These are phyloP conservation scores for Entelurus aequoreus DNA, from an alignment of 2,113 vertebrate species.

Conservation along the genomic window DNA sequence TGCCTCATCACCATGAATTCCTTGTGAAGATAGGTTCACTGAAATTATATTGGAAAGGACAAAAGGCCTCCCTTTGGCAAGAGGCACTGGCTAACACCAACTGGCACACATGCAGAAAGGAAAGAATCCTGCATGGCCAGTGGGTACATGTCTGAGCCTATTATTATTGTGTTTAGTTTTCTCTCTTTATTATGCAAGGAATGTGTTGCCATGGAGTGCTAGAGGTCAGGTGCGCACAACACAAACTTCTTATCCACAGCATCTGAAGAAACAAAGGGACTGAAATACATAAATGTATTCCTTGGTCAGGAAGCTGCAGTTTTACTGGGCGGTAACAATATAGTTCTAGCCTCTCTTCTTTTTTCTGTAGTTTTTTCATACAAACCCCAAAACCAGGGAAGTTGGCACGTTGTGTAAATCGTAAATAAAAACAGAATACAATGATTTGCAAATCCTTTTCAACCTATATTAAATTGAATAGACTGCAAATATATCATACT, in stretches of 20 bases:
- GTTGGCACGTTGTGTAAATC: too few species aligned
- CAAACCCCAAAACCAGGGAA: too few species aligned
- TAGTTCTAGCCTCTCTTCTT: not conserved
- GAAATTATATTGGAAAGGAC: slow-evolving; percentile 49
- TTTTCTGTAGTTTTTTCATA: too few species aligned
- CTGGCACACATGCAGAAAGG: slow-evolving; percentile 34
- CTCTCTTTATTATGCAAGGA: slow-evolving; percentile 53
- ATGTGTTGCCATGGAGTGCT: slow-evolving; percentile 49
- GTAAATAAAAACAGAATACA: too few species aligned
- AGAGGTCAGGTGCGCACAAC: slow-evolving; percentile 41
- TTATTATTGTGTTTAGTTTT: slow-evolving; percentile 49
- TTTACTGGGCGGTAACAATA: not conserved
- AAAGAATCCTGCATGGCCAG: slow-evolving; percentile 42
- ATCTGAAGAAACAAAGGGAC: slow-evolving; percentile 23
- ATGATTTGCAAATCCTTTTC: too few species aligned
- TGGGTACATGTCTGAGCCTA: slow-evolving; percentile 56
- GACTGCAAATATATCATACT: too few species aligned
- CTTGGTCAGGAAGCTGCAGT: not conserved
- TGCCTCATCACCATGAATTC: slow-evolving; percentile 22
- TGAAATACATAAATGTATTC: slow-evolving; percentile 31
- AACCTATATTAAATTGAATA: too few species aligned
- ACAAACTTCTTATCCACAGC: slow-evolving; percentile 33
- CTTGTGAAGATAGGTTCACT: slow-evolving; percentile 51
- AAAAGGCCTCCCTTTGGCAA: slow-evolving; percentile 55
- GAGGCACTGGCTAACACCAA: slow-evolving; percentile 36